Percentiles rank a stretch among this genome's conserved stretches.
These are phyloP conservation scores for Paragorgia papillata DNA, from an alignment of 92 coral and sea anemone genomes.

Conservation along the genomic window DNA sequence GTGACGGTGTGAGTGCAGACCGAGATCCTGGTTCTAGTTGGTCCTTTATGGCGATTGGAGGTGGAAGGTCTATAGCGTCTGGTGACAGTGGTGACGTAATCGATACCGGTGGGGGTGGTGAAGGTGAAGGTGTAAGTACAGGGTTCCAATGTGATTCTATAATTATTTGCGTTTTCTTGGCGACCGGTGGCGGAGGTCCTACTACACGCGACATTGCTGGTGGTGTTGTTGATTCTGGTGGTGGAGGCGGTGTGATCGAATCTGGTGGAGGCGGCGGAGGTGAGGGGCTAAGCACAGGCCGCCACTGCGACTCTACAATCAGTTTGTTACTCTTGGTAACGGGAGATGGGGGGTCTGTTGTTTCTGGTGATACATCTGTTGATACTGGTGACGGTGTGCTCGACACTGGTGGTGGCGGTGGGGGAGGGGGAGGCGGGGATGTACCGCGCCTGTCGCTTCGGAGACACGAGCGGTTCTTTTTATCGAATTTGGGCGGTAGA, in stretches of 20 bases:
- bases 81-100: background rate
- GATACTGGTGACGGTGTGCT: background rate
- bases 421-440: slow-evolving; percentile 40
- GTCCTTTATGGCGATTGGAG: slow-evolving; percentile 13
- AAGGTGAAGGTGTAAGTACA: slow-evolving; percentile 23
- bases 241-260: background rate
- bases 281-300: slow-evolving; percentile 10
- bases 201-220: background rate
- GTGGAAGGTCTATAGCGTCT: background rate
- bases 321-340: background rate
- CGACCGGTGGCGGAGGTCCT: slow-evolving; percentile 17
- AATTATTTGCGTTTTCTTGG: background rate
- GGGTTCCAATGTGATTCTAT: too few species aligned
- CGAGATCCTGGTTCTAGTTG: too few species aligned
- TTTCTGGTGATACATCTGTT: background rate
- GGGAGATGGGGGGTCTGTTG: background rate
- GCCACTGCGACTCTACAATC: background rate
- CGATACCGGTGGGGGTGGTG: slow-evolving; percentile 17
- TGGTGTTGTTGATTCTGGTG: background rate
- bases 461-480: slow-evolving; percentile 20
- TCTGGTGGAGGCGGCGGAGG: slow-evolving; percentile 32
- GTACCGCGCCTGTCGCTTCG: slow-evolving; percentile 38
- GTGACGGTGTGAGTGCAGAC: background rate
- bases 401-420: slow-evolving; percentile 20
- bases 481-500: slow-evolving; percentile 18